Base-by-base conservation (phyloP, 1,140 invertebrate genomes). In the Stegodyphus dumicola region DNA sequence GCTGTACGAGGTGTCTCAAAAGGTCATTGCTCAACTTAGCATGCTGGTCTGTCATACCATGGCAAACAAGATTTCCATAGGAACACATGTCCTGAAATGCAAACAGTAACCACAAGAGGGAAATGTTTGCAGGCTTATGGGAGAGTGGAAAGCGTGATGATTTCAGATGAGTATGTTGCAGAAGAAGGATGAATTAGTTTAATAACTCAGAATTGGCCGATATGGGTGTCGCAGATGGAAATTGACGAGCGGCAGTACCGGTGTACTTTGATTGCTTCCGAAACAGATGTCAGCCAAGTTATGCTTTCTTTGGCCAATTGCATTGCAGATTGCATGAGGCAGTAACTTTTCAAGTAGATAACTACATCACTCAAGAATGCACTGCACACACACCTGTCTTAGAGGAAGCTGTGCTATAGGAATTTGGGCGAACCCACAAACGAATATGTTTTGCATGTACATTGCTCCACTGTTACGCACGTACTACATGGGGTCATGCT, bases 1-100 rank as follows among this genome's bases (percentile, higher is more conserved):
- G 33, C 33, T 33, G 3, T 33, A 33, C 33, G 3, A 3, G 33
- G 33, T 33, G 33, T 73, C 51, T 33, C 17, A 73, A 73, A 73
- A 73, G 48, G 70, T 52, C 51, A 33, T 73, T 49, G 18, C 18
- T 49, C 6, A 73, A 73, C 70, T 73, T 73, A 13, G 53, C 48
- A 73, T 73, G 51, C 33, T 73, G 11, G 51, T 73, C 70, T 15
- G 17, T 51, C 70, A 73, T 49, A 73, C n/a, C 70, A 7, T 73
- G 51, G 2, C 0, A n/a, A 73, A 73, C 70, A 52, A 73, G 33
- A 51, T 73, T 73, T 73, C 18, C 70, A 33, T 73, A 51, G 70
- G 70, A 73, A 73, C 48, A 54, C 1, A 17, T 73, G 70, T 73
- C 70, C 70, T 2, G 6, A 73, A 73, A 73, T 73, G 18, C 6